Evolutionary conservation across 2,797 vertebrate genomes (phyloP).

Genomic region (Enteromius thamalakanensis): DNA sequence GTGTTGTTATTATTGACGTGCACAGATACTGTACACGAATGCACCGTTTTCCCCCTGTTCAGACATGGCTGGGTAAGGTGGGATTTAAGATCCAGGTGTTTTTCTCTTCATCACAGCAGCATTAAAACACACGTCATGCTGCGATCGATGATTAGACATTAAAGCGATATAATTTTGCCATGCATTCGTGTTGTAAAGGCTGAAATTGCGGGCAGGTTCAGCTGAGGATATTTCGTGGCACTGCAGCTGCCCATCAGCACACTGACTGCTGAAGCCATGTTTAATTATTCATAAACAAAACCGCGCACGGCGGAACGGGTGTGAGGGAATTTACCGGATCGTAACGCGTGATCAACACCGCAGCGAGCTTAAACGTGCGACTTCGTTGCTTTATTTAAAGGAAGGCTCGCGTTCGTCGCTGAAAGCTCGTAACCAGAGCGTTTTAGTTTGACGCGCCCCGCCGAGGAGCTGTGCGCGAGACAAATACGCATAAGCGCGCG

Average conservation of each 20-base stretch:
- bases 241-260: constrained; percentile 40
- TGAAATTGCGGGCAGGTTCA: constrained; percentile 34
- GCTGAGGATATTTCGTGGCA: constrained; percentile 41
- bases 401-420: neutral
- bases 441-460: constrained; percentile 6
- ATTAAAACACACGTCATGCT: neutral
- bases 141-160: neutral
- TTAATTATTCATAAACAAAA: constrained; percentile 56
- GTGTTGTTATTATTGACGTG: neutral
- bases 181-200: neutral
- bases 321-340: constrained; percentile 50
- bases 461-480: neutral
- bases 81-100: constrained; percentile 12
- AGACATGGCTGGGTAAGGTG: constrained; percentile 26
- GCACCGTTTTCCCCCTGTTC: neutral
- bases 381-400: neutral
- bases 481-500: neutral
- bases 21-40: neutral
- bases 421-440: neutral
- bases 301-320: constrained; percentile 33
- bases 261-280: constrained; percentile 33
- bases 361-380: neutral
- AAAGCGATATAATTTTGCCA: neutral
- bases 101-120: neutral
- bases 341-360: constrained; percentile 12